Evolutionary conservation across 2,113 vertebrate species (phyloP).

Genomic region (Phrynocephalus versicolor): DNA sequence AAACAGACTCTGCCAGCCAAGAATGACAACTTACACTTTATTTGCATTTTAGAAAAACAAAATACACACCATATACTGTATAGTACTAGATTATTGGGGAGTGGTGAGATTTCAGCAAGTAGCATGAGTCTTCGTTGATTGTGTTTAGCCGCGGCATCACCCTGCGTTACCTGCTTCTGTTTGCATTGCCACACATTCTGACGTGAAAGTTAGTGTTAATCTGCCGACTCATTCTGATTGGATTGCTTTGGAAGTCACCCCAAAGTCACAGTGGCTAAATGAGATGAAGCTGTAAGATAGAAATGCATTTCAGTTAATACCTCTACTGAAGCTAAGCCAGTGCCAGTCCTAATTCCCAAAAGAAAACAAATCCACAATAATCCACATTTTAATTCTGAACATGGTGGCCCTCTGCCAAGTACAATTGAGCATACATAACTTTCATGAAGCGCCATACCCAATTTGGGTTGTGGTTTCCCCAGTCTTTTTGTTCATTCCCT

Average conservation of each 20-base stretch:
- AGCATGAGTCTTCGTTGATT: too few relatives aligned
- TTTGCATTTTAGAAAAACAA: conserved; percentile 36
- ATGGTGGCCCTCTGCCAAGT: conserved; percentile 72
- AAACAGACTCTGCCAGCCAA: neutral
- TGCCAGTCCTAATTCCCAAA: conserved; percentile 86
- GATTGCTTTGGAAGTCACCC: conserved; percentile 83
- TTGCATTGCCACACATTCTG: conserved; percentile 69
- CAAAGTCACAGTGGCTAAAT: conserved; percentile 80
- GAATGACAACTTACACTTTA: neutral
- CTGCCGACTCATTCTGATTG: conserved; percentile 78
- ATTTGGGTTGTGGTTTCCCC: conserved; percentile 47
- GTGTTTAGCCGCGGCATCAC: conserved; percentile 29
- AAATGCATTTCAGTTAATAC: conserved; percentile 84
- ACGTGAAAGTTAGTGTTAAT: conserved; percentile 81
- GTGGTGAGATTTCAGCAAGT: neutral
- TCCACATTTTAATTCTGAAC: conserved; percentile 82
- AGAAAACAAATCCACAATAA: conserved; percentile 86
- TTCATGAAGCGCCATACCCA: conserved; percentile 54
- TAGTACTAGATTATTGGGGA: conserved; percentile 34
- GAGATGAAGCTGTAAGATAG: conserved; percentile 72
- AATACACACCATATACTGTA: neutral
- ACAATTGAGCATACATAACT: conserved; percentile 60
- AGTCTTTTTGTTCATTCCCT: conserved; percentile 55
- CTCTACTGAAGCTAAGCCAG: conserved; percentile 79
- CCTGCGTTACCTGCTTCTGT: conserved; percentile 60